These are phyloP conservation scores for Ariolimax columbianus DNA, from an alignment of 2,888 invertebrate genomes.

Conservation along the genomic window DNA sequence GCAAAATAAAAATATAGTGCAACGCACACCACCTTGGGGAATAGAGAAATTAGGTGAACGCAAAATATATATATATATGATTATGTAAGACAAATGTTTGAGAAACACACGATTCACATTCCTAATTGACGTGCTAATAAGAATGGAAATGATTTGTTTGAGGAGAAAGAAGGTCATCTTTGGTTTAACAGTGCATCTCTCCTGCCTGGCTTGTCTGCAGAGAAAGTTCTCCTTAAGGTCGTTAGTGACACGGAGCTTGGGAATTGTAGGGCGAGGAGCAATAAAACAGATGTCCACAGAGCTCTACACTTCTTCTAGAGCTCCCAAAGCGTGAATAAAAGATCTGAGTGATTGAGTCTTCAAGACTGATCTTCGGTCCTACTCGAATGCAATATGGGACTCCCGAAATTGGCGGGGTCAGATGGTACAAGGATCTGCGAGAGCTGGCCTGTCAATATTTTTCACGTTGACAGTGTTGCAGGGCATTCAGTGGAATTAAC, in stretches of 20 bases:
- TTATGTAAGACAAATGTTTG: too few species aligned
- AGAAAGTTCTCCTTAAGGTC: not conserved
- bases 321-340: constrained; percentile 28
- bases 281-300: constrained; percentile 17
- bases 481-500: constrained; percentile 36
- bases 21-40: too few species aligned
- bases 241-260: not conserved
- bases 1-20: too few species aligned
- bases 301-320: not conserved
- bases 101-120: too few species aligned
- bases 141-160: too few species aligned
- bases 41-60: too few species aligned
- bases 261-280: not conserved
- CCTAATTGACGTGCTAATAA: too few species aligned
- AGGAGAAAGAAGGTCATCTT: not conserved
- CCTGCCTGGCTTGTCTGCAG: not conserved
- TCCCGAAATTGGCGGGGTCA: constrained; percentile 26
- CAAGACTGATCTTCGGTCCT: constrained; percentile 10
- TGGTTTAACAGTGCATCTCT: not conserved
- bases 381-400: constrained; percentile 34
- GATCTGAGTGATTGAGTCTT: constrained; percentile 20
- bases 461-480: constrained; percentile 3
- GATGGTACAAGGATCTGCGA: constrained; percentile 20
- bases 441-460: constrained; percentile 35
- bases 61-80: too few species aligned